Base-by-base conservation (phyloP, 2,888 invertebrate genomes). In the Leuctra nigra region DNA sequence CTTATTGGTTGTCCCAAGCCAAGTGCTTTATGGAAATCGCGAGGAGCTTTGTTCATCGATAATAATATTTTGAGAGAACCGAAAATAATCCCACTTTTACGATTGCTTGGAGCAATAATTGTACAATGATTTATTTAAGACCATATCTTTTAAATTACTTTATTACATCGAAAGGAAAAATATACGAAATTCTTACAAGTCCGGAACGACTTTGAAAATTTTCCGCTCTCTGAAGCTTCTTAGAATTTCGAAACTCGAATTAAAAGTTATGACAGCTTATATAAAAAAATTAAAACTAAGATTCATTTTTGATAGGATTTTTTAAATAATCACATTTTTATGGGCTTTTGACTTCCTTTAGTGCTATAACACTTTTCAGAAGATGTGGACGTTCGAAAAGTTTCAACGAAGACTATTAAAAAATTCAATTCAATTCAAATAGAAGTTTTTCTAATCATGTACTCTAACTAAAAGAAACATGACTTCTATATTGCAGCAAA, bases 281-380 rank as follows among this genome's bases (percentile, higher is more conserved):
- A 52, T 52, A n/a, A 56, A 46, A 25, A 47, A 13, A 14, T 24
- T 20, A 46, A 50, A 36, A 25, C 36, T 52, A 52, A 39, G 53
- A 52, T 41, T 35, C 39, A 56, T 55, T 47, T 47, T 55, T 50
- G 38, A 22, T 39, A 29, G 50, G 50, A 55, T 55, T 46, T 33
- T 39, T 36, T 50, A 50, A 33, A 33, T 46, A 55, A 50, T 55
- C 50, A 36, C 55, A 54, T 55, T 50, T 55, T 55, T 55, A 55
- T 55, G 35, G 48, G 47, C 50, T 55, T 48, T 48, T 50, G 16
- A 16, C 25, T 13, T 36, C 36, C 3, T 36, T 36, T 16, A 24
- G 29, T 25, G 24, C 11, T 47, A 25, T 25, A 14, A 47, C 47
- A 47, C 46, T 22, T 22, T 22, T 47, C 16, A 47, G 29, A 47